Percentiles rank a stretch among this genome's conserved stretches.
These are phyloP conservation scores for Chaetophractus vellerosus DNA, from an alignment of 2,797 vertebrate genomes.

Conservation along the genomic window DNA sequence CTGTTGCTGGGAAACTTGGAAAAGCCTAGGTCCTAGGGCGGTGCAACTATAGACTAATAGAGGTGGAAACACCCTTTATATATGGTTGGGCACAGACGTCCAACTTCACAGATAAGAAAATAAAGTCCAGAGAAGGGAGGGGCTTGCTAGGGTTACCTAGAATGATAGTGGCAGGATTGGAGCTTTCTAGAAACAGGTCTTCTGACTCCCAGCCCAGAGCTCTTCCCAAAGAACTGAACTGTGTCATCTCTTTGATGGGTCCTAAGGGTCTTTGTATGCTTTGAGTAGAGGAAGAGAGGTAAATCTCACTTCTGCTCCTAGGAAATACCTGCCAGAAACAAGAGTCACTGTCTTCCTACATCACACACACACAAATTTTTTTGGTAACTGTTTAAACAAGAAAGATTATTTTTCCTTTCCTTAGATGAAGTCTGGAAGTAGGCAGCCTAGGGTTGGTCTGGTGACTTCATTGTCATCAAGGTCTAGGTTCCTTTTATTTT, in stretches of 20 bases:
- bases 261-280: background rate
- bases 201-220: background rate
- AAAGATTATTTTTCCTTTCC: too few species aligned
- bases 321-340: conserved; percentile 6
- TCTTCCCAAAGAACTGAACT: conserved; percentile 12
- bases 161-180: background rate
- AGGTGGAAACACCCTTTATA: conserved; percentile 24
- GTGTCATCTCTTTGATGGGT: background rate
- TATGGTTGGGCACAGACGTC: background rate
- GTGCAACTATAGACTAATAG: background rate
- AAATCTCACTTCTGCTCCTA: conserved; percentile 45
- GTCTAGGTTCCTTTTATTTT: too few species aligned
- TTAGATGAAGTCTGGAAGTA: too few species aligned
- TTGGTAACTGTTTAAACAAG: too few species aligned
- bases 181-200: background rate
- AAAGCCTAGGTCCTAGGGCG: conserved; percentile 4
- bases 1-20: background rate
- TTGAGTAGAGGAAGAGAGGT: background rate
- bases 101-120: conserved; percentile 18
- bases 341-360: background rate
- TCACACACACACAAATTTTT: too few species aligned
- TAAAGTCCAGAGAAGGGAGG: background rate
- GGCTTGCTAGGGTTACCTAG: background rate
- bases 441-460: too few species aligned
- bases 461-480: too few species aligned